These are phyloP conservation scores for Artibeus lituratus DNA, from an alignment of 2,797 vertebrate genomes.

Conservation along the genomic window DNA sequence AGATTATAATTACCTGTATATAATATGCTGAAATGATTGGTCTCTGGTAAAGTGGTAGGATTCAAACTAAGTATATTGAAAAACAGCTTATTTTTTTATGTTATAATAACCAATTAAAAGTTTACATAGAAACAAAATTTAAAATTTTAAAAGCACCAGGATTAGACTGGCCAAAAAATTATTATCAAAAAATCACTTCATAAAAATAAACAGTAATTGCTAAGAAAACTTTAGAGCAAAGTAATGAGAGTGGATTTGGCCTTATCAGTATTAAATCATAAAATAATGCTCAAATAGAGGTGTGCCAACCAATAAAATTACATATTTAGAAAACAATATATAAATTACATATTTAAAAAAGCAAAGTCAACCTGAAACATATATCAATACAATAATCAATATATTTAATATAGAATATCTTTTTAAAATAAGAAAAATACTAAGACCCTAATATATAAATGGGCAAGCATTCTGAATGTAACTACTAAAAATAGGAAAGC, in stretches of 20 bases:
- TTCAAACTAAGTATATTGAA: background rate
- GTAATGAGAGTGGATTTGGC: background rate
- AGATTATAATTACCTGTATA: background rate
- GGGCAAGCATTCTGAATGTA: background rate
- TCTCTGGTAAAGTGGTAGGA: background rate
- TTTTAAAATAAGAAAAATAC: background rate
- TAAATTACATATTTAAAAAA: background rate
- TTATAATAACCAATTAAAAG: conserved; percentile 15
- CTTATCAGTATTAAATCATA: background rate
- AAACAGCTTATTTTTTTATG: background rate
- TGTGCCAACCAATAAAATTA: background rate
- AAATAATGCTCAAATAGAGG: background rate
- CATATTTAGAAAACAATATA: background rate
- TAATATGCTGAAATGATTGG: background rate
- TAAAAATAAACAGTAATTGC: background rate
- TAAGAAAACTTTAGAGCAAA: background rate
- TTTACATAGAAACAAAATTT: background rate
- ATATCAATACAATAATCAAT: background rate
- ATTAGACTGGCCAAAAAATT: conserved; percentile 3
- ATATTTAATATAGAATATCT: background rate
- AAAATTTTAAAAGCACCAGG: background rate
- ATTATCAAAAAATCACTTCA: background rate
- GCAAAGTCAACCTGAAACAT: background rate
- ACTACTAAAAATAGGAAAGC: background rate
- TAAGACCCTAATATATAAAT: background rate